Conservation (phyloP, 2,113 vertebrate genomes). For the Mionectes macconnelli region DNA sequence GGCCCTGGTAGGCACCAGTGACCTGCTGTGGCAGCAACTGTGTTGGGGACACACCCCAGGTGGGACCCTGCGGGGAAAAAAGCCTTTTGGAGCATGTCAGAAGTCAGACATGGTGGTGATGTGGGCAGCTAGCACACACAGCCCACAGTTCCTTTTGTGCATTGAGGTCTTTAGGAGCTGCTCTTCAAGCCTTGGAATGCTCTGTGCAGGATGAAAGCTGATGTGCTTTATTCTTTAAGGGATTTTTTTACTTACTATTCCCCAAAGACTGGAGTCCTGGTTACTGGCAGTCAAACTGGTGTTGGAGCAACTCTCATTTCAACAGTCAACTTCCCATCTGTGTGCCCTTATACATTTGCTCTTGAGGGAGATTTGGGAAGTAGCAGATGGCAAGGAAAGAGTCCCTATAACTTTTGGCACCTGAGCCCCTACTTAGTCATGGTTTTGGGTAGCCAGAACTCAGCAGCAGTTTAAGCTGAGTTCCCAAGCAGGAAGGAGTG, state of each 20-base stretch:
- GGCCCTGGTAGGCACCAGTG: constrained; percentile 81
- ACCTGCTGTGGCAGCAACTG: background rate
- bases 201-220: background rate
- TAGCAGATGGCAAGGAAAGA: background rate
- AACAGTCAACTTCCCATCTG: background rate
- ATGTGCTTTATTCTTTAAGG: background rate
- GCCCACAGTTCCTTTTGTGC: background rate
- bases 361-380: background rate
- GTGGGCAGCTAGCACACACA: background rate
- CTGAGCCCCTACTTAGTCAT: background rate
- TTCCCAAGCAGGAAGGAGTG: background rate
- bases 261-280: background rate
- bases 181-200: background rate
- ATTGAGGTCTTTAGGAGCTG: background rate
- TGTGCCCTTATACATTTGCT: background rate
- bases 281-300: background rate
- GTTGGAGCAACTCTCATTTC: background rate
- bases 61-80: background rate
- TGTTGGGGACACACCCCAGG: background rate
- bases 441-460: background rate
- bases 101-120: background rate
- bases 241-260: background rate
- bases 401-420: background rate
- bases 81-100: background rate
- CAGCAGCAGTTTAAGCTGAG: background rate